Evolutionary conservation across 1,140 invertebrate genomes (phyloP).

Genomic region (Apolygus lucorum): DNA sequence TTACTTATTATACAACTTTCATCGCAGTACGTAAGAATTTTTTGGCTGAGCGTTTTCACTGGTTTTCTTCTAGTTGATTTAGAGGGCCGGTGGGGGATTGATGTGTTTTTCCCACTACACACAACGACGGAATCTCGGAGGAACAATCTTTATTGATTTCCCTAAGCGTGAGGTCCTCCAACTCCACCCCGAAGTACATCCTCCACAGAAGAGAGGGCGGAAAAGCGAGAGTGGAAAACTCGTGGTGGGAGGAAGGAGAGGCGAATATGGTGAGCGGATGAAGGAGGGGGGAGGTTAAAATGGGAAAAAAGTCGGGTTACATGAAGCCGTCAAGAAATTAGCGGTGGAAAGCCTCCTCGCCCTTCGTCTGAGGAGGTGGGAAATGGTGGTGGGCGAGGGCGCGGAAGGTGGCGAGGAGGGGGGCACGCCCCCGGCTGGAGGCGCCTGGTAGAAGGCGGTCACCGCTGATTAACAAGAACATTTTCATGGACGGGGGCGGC

Average conservation of each 20-base stretch:
- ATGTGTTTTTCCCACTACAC: not conserved
- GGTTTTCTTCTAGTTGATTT: too few species aligned
- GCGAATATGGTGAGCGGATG: not conserved
- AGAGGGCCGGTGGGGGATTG: too few species aligned
- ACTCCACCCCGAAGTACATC: not conserved
- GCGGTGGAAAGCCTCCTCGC: not conserved
- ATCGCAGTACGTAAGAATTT: too few species aligned
- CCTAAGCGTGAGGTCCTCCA: not conserved
- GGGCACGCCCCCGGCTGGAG: not conserved
- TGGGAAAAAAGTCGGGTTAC: not conserved
- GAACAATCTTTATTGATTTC: constrained; percentile 11
- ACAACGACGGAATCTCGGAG: not conserved
- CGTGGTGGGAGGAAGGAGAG: not conserved
- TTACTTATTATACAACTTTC: too few species aligned
- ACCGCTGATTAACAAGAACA: constrained; percentile 6
- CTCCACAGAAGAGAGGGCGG: not conserved
- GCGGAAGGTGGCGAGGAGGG: not conserved
- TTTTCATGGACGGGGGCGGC: not conserved
- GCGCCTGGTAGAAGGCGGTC: constrained; percentile 14
- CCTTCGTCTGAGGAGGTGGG: not conserved
- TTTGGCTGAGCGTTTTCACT: too few species aligned
- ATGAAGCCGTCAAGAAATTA: not conserved
- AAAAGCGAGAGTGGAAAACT: not conserved
- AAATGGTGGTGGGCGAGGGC: not conserved
- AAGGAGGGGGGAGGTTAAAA: not conserved